Base-by-base conservation (phyloP, 2,113 vertebrate genomes). In the Calidris pygmaea region DNA sequence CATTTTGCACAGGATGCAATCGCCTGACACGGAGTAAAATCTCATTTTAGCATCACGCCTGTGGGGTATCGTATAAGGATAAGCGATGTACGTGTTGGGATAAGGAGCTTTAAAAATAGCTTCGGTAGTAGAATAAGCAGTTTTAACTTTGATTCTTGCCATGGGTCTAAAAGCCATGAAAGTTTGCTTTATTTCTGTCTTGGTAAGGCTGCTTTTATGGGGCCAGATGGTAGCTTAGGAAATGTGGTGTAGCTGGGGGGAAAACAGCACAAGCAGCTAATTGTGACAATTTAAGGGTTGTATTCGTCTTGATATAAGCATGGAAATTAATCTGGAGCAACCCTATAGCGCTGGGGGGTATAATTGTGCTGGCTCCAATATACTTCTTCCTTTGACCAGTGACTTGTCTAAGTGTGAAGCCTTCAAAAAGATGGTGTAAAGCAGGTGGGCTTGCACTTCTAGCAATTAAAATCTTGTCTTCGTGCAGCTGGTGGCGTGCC, bases 21-120 rank as follows among this genome's bases (percentile, higher is more conserved):
- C 32, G 8, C 56, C n/a, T 75, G 56, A 73, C 19, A 60, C 16
- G 47, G 37, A 71, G 29, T 60, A 85, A 90, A 95, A 90, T 81
- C 65, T 95, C 30, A 43, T 91, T 94, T 85, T 59, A 84, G 41
- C 20, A 17, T 87, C 55, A 78, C 2, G 6, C 16, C 82, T 90
- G 20, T 76, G 85, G 52, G 37, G 41, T 70, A 27, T 85, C 32
- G 7, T 37, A 29, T 35, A 85, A 79, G 66, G 35, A 32, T 70
- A 75, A 95, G 32, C 84, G 82, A 82, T 7, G 20, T 77, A 24
- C 12, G 4, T 27, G 18, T 71, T 75, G 65, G 62, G 43, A 21
- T 81, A 84, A 85, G 20, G 67, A 62, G 35, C 59, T 82, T 93
- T 77, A 84, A 95, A 97, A 95, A 90, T 65, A 94, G 62, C 72